phyloP scores from a whole-genome alignment of 2,797 vertebrate genomes.

The Anguilla marmorata region DNA sequence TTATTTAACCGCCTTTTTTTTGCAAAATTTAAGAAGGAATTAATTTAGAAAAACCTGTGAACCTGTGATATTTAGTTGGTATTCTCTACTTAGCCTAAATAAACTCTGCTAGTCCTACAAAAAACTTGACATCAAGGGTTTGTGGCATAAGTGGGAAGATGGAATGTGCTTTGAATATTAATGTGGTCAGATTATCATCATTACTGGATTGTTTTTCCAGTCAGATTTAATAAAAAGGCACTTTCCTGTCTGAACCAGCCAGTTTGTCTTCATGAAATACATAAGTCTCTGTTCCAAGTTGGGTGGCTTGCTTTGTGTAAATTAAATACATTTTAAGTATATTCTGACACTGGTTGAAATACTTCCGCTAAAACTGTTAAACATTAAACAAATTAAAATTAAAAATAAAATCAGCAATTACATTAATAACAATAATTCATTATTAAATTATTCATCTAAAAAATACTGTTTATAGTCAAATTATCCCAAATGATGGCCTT shows the following conservation, averaged over 20 bases:
- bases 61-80: background rate
- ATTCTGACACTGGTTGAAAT: background rate
- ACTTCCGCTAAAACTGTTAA: background rate
- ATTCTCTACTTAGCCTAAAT: background rate
- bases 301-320: background rate
- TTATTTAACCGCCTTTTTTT: background rate
- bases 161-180: slow-evolving; percentile 35
- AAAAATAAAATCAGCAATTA: background rate
- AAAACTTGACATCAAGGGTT: slow-evolving; percentile 1
- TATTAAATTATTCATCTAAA: background rate
- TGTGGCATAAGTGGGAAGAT: background rate
- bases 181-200: slow-evolving; percentile 40
- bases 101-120: background rate
- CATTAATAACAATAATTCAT: background rate
- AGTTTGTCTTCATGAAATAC: slow-evolving; percentile 24
- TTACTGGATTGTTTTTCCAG: background rate
- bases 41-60: background rate
- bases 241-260: background rate
- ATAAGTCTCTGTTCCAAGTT: background rate
- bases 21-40: background rate
- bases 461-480: background rate
- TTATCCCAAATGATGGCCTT: background rate
- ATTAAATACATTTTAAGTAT: background rate
- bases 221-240: slow-evolving; percentile 33
- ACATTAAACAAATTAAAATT: background rate